These are phyloP conservation scores for Troilus luridus DNA, from an alignment of 2,888 invertebrate species.

Conservation along the genomic window DNA sequence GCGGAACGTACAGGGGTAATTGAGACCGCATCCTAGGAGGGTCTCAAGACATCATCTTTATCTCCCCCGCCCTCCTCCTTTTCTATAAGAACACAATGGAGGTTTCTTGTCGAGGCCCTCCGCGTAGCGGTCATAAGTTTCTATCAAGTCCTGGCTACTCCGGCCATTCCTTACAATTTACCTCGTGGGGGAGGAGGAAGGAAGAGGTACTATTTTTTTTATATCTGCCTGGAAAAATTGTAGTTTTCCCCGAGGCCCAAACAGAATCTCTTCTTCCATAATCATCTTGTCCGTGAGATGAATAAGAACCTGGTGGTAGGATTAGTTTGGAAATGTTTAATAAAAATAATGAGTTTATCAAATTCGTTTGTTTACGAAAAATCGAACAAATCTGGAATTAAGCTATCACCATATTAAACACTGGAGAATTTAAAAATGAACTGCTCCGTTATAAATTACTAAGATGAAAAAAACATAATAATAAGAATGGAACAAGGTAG, in stretches of 20 bases:
- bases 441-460: no score
- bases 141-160: conserved; percentile 20
- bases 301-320: no score
- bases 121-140: conserved; percentile 35
- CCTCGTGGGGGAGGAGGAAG: neutral
- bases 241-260: neutral
- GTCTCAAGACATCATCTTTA: neutral
- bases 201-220: neutral
- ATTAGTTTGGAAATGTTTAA: no score
- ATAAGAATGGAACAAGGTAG: no score
- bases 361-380: no score
- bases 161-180: conserved; percentile 22
- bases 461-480: no score
- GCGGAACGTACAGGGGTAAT: neutral
- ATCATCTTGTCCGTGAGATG: neutral
- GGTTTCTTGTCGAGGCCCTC: conserved; percentile 8
- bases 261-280: neutral
- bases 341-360: no score
- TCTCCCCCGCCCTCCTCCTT: neutral
- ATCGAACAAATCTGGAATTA: no score
- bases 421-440: no score
- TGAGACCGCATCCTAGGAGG: neutral
- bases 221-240: neutral
- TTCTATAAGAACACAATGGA: conserved; percentile 32
- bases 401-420: no score